phyloP scores from a whole-genome alignment of 1,140 invertebrate genomes.

The Helicoverpa zea region DNA sequence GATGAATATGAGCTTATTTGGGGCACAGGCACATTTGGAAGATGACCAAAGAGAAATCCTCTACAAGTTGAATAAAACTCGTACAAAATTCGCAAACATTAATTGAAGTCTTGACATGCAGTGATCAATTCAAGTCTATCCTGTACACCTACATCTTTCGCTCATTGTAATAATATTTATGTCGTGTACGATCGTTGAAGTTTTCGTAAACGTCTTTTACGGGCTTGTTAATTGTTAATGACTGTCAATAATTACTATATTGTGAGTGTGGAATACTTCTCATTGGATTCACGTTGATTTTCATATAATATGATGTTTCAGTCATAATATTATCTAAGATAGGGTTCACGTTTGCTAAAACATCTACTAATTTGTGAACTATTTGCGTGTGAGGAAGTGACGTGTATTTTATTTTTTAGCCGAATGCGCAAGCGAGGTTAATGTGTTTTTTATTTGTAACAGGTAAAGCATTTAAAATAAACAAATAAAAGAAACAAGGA shows the following conservation, averaged over 20 bases:
- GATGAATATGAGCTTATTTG: too few relatives aligned
- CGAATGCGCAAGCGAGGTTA: too few relatives aligned
- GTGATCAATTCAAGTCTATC: neutral
- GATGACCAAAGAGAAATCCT: too few relatives aligned
- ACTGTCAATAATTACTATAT: constrained; percentile 18
- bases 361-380: neutral
- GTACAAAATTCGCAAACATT: too few relatives aligned
- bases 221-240: constrained; percentile 43
- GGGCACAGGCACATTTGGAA: too few relatives aligned
- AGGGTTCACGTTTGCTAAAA: neutral
- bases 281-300: constrained; percentile 14
- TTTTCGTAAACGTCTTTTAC: constrained; percentile 37
- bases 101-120: too few relatives aligned
- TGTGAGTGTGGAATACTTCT: constrained; percentile 9
- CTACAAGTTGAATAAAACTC: too few relatives aligned
- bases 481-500: too few relatives aligned
- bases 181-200: constrained; percentile 38
- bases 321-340: neutral
- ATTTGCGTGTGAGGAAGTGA: neutral
- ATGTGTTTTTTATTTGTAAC: too few relatives aligned
- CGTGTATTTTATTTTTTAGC: too few relatives aligned
- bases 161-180: constrained; percentile 31
- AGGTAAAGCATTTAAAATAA: too few relatives aligned
- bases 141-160: neutral
- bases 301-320: constrained; percentile 6